Conservation (phyloP, 2,888 invertebrate species). For the Ceramica pisi region DNA sequence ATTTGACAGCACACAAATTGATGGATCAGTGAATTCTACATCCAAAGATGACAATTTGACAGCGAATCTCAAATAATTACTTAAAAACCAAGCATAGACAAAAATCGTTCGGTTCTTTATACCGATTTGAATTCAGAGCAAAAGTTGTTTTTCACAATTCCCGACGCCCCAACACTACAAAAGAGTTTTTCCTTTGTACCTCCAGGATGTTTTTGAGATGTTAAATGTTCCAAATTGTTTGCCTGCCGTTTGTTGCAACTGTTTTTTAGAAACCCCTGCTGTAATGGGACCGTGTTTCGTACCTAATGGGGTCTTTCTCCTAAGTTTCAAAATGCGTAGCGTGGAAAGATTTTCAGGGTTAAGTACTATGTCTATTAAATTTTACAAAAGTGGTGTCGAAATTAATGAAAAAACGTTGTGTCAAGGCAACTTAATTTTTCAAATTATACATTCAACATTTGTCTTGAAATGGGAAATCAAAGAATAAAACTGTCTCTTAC, state of each 20-base stretch:
- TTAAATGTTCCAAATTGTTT: slow-evolving; percentile 67
- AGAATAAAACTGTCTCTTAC: too few relatives aligned
- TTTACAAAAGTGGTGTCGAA: not conserved
- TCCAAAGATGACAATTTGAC: not conserved
- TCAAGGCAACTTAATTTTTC: not conserved
- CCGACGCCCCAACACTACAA: slow-evolving; percentile 47
- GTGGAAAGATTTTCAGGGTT: not conserved
- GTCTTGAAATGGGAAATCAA: not conserved
- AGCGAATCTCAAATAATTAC: slow-evolving; percentile 1
- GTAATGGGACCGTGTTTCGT: slow-evolving; percentile 17
- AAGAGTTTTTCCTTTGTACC: slow-evolving; percentile 57
- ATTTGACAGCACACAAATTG: not conserved
- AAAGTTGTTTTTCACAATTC: slow-evolving; percentile 14
- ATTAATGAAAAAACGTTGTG: not conserved
- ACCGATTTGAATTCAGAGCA: slow-evolving; percentile 32
- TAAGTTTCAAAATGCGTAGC: not conserved
- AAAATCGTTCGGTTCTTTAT: slow-evolving; percentile 6
- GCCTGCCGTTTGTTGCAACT: slow-evolving; percentile 43
- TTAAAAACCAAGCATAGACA: slow-evolving; percentile 8
- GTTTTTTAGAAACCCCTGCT: slow-evolving; percentile 25
- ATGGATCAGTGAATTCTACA: not conserved
- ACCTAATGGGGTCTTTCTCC: slow-evolving; percentile 26
- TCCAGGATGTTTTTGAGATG: slow-evolving; percentile 57
- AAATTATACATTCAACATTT: too few relatives aligned
- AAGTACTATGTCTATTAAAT: not conserved